phyloP scores from a whole-genome alignment of 2,797 vertebrate genomes.

The Microctenopoma lineatum region DNA sequence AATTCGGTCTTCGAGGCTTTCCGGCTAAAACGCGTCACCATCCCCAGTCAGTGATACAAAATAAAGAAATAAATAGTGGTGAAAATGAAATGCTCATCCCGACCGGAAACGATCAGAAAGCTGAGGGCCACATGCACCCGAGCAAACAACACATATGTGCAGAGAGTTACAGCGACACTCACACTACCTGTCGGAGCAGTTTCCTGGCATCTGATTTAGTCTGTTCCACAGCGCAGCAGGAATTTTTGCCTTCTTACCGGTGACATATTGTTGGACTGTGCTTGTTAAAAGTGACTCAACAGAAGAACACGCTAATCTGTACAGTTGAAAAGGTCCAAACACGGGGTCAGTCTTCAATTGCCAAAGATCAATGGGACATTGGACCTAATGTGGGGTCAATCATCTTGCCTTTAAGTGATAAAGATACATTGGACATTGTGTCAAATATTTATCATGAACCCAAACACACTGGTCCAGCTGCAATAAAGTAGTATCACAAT shows the following conservation, averaged over 20 bases:
- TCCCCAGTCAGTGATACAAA: too few species aligned
- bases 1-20: not conserved
- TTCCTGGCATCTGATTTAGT: conserved; percentile 68
- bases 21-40: not conserved
- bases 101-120: conserved; percentile 3
- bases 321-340: not conserved
- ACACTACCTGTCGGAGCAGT: conserved; percentile 81
- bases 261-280: not conserved
- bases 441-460: conserved; percentile 1
- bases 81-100: not conserved
- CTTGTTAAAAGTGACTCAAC: not conserved
- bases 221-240: conserved; percentile 28
- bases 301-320: not conserved
- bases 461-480: not conserved
- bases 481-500: not conserved
- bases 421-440: conserved; percentile 4
- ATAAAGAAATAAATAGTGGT: too few species aligned
- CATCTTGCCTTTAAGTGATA: conserved; percentile 1
- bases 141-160: conserved; percentile 9
- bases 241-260: conserved; percentile 6
- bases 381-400: not conserved
- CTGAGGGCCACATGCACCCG: conserved; percentile 4
- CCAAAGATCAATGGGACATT: conserved; percentile 19
- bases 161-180: conserved; percentile 33
- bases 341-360: not conserved